A percentile compares a stretch with the other conserved stretches of the same genome.
These are phyloP conservation scores for Palythoa heliodiscus DNA, from an alignment of 92 coral and sea anemone genomes.

Conservation along the genomic window DNA sequence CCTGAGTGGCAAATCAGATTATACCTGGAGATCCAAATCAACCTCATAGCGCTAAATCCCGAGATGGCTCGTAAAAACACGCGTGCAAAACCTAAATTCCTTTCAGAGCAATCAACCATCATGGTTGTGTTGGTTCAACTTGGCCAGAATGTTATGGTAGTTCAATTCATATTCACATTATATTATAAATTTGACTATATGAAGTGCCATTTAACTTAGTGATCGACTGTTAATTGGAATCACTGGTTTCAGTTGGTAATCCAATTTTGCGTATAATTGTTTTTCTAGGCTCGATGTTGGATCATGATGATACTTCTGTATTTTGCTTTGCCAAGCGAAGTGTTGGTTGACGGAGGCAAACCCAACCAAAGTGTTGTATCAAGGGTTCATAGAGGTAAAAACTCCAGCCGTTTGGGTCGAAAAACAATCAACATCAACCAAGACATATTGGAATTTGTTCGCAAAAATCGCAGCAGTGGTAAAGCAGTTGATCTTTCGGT, in stretches of 20 bases:
- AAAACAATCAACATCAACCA: conserved; percentile 13
- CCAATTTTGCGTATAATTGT: background rate
- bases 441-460: conserved; percentile 22
- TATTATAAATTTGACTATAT: background rate
- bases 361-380: background rate
- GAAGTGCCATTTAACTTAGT: background rate
- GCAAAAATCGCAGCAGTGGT: conserved; percentile 37
- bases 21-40: conserved; percentile 9
- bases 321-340: conserved; percentile 29
- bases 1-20: conserved; percentile 7
- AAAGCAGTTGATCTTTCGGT: conserved; percentile 7
- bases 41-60: conserved; percentile 15
- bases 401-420: conserved; percentile 28
- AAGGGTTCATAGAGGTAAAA: conserved; percentile 11
- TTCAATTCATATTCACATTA: background rate
- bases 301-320: conserved; percentile 13
- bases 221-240: background rate
- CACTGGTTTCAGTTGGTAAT: background rate
- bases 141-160: background rate
- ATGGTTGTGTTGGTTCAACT: conserved; percentile 5
- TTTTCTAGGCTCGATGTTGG: conserved; percentile 41
- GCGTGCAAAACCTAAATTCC: background rate
- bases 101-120: background rate
- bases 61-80: conserved; percentile 24
- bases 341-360: conserved; percentile 7